Conservation (phyloP, 2,888 invertebrate genomes). For the Andricus quercusramuli region DNA sequence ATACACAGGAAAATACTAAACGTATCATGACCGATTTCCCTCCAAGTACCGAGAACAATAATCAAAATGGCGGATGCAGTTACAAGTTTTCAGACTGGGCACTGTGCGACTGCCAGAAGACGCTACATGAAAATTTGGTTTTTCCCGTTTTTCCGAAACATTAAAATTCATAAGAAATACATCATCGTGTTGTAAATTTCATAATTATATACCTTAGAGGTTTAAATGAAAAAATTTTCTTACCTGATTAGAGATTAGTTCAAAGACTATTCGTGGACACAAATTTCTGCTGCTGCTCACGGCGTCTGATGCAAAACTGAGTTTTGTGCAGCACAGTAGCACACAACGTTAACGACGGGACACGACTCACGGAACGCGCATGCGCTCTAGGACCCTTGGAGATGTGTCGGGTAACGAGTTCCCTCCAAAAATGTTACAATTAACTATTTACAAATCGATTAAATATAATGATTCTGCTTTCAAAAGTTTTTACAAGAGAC, state of each 20-base stretch:
- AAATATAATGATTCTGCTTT: not conserved
- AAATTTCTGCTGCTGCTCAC: not conserved
- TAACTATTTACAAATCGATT: not conserved
- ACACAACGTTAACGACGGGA: too few species aligned
- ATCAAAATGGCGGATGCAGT: conserved; percentile 73
- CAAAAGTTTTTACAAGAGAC: not conserved
- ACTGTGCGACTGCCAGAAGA: conserved; percentile 57
- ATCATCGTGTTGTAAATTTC: not conserved
- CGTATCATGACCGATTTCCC: conserved; percentile 65
- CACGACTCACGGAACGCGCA: too few species aligned
- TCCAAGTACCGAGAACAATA: conserved; percentile 71
- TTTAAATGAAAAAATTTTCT: not conserved
- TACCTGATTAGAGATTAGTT: conserved; percentile 9
- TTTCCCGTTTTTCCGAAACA: not conserved
- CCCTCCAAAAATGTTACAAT: not conserved
- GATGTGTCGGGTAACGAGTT: not conserved
- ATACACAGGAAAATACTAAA: not conserved
- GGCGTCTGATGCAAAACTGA: conserved; percentile 15
- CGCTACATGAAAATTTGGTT: conserved; percentile 46
- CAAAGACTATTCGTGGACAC: not conserved
- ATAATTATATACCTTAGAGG: not conserved
- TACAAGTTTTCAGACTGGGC: conserved; percentile 56
- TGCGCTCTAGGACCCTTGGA: too few species aligned
- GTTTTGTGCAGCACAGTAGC: too few species aligned
- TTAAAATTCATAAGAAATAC: not conserved